phyloP scores from a whole-genome alignment of 1,140 invertebrate species.

The Solen grandis region DNA sequence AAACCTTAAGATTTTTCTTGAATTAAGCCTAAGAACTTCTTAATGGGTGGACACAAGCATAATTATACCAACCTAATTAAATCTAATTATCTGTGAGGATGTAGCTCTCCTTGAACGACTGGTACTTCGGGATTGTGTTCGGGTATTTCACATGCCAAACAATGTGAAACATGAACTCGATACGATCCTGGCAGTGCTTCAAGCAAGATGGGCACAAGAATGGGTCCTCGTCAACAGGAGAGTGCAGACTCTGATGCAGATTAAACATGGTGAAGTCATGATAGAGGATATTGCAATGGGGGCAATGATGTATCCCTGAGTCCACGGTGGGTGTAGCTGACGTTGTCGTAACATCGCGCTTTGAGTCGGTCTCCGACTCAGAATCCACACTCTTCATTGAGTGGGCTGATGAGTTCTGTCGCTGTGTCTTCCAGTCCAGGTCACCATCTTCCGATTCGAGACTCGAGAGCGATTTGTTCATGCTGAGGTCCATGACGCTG shows the following conservation, averaged over 20 bases:
- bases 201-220: constrained; percentile 76
- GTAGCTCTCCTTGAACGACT: constrained; percentile 75
- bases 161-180: constrained; percentile 79
- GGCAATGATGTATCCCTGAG: constrained; percentile 75
- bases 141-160: constrained; percentile 79
- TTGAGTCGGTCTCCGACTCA: constrained; percentile 72
- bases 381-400: constrained; percentile 63
- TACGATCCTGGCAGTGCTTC: constrained; percentile 76
- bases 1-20: no score
- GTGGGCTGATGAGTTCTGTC: constrained; percentile 39
- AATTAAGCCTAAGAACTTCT: no score
- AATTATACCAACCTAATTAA: no score
- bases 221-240: constrained; percentile 71
- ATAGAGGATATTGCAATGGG: constrained; percentile 77
- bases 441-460: constrained; percentile 65
- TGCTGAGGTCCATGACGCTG: constrained; percentile 75
- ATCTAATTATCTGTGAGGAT: constrained; percentile 54
- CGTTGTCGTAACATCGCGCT: constrained; percentile 73
- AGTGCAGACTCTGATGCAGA: constrained; percentile 77
- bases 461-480: constrained; percentile 70
- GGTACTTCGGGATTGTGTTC: constrained; percentile 78
- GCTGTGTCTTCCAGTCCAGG: constrained; percentile 60
- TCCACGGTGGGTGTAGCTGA: constrained; percentile 71
- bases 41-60: no score
- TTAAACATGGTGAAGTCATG: constrained; percentile 78